Base-by-base conservation (phyloP, 1,140 invertebrate species). In the Bicyclus anynana region DNA sequence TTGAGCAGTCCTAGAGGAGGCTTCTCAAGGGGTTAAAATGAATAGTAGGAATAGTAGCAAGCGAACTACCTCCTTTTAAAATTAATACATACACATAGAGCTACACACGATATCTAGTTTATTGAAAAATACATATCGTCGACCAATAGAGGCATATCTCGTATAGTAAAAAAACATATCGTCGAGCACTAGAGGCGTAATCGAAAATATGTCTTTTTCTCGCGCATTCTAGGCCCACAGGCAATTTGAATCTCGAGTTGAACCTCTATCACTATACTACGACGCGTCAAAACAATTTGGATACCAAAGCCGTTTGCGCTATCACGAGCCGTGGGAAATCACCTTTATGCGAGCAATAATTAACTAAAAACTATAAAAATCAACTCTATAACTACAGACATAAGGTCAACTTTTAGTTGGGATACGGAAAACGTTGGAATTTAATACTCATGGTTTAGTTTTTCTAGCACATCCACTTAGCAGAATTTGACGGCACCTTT, bases 391-490 rank as follows among this genome's bases (percentile, higher is more conserved):
- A 17, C 1, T 10, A 21, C 1, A n/a, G 18, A 0, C 2, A 44
- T 44, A 44, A 18, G 17, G 17, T 9, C 20, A 4, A 9, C 20
- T 20, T 20, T 44, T 21, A 4, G 20, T 1, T 12, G 14, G 2
- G 4, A 5, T 40, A 2, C 3, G 12, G 10, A 12, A 2, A 9
- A 2, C 10, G 2, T 44, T 40, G 14, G 40, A 44, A 44, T 44
- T 18, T 20, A 20, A 48, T 54, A 54, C 50, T 35, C 37, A 53
- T 54, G 33, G 37, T 50, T 21, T 10, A 50, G 49, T 54, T 60
- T 53, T 54, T 54, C 6, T 27, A 50, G 2, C 21, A 21, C 14
- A 52, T 52, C 57, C 46, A 60, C 58, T 60, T 60, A 60, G 58
- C 46, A 21, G 29, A 48, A 50, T 50, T 53, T 60, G 58, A 60